A percentile compares a stretch with the other conserved stretches of the same genome.
Conservation (phyloP, 2,113 vertebrate genomes). For the Glareola pratincola region DNA sequence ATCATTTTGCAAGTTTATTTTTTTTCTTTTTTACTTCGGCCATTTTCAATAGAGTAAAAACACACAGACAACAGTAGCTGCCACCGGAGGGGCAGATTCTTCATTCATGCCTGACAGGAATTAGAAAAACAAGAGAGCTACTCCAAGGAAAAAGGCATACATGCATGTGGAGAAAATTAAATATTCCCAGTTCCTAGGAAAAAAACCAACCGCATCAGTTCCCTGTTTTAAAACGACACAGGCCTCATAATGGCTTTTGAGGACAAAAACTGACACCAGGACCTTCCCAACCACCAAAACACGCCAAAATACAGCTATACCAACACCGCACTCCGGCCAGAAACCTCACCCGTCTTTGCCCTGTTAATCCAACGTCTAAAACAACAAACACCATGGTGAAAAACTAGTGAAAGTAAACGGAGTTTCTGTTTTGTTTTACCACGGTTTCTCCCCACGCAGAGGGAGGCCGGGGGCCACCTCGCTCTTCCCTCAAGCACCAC, state of each 20-base stretch:
- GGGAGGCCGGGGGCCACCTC: background rate
- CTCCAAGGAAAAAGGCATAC: background rate
- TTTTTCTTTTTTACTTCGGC: background rate
- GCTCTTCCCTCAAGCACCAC: background rate
- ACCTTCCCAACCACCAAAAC: background rate
- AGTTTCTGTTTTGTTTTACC: background rate
- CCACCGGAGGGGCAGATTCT: background rate
- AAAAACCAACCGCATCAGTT: background rate
- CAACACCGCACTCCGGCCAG: background rate
- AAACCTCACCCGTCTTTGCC: background rate
- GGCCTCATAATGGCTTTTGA: background rate
- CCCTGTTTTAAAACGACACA: background rate
- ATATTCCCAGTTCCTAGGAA: background rate
- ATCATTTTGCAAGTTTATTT: background rate
- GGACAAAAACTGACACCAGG: conserved; percentile 7
- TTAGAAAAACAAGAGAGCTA: background rate
- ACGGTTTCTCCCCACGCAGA: background rate
- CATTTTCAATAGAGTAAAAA: background rate
- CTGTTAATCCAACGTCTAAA: background rate
- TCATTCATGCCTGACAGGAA: background rate
- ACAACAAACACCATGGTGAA: background rate
- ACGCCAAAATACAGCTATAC: background rate
- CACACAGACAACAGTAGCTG: background rate
- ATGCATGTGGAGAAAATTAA: fast-evolving
- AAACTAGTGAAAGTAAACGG: background rate